Base-by-base conservation (phyloP, 2,113 vertebrate genomes). In the Carassius gibelio region DNA sequence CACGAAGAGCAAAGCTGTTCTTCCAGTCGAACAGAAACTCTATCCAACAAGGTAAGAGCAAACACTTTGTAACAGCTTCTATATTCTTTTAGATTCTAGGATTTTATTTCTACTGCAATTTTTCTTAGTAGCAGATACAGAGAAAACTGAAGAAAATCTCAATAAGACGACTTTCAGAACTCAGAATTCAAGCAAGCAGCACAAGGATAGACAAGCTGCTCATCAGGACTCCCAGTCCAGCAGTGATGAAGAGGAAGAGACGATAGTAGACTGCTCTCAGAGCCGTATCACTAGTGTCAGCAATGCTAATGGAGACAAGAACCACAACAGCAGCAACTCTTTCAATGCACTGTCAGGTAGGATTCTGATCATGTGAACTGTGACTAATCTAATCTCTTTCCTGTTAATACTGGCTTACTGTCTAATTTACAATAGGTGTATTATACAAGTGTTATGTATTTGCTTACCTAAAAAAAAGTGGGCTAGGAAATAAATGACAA, bases 281-380 rank as follows among this genome's bases (percentile, higher is more conserved):
- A 92, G 92, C 88, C 91, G 85, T 45, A 57, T 61, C 5, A 81
- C 87, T 61, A n/a, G 82, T 0, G 83, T 84, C 82, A 68, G 76
- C 11, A 77, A 64, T 0, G 80, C 13, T 84, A 34, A 7, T 1
- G 19, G 87, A 84, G 68, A 57, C 36, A 0, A 89, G 93, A 19
- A 87, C 0, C 85, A 91, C 1, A 90, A 89, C 81, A 90, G 79
- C 83, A 91, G 93, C 0, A 93, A 93, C 64, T 85, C 86, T 7
- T 94, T 93, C 80, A 94, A 95, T 85, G 90, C 94, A 0, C 88
- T 95, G 45, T 95, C 95, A 94, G 96, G 96, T 95, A 92, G 8
- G 52, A 59, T 72, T 71, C 68, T 83, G n/a, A 55, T 42, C 1
- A 59, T 64, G 59, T 61, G 9, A 61, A 72, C 21, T 72, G 62